These are phyloP conservation scores for Parazoanthus darwini DNA, from an alignment of 92 coral and sea anemone species.

Conservation along the genomic window DNA sequence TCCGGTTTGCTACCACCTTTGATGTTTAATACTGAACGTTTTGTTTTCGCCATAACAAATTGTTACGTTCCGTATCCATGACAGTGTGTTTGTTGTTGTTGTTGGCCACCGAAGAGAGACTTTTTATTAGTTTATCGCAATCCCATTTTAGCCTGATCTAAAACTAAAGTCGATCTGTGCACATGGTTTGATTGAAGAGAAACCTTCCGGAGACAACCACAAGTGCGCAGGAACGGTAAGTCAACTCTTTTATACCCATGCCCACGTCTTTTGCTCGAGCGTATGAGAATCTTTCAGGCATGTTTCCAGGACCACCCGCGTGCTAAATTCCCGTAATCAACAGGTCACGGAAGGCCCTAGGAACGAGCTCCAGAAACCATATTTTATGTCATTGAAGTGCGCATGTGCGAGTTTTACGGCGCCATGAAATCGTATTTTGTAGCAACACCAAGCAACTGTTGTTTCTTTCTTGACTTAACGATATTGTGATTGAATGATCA, in stretches of 20 bases:
- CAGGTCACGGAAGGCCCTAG: not conserved
- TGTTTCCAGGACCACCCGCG: not conserved
- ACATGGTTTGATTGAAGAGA: slow-evolving; percentile 67
- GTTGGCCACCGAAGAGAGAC: no score
- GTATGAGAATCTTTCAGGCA: no score
- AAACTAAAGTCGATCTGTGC: slow-evolving; percentile 64
- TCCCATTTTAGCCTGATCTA: slow-evolving; percentile 47
- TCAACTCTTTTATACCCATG: not conserved
- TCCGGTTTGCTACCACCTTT: not conserved
- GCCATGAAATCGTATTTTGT: not conserved
- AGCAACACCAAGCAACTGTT: not conserved
- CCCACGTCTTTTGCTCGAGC: no score
- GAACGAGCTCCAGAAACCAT: not conserved
- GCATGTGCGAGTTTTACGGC: not conserved
- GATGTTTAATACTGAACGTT: not conserved
- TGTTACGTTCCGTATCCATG: not conserved
- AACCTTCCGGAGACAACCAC: slow-evolving; percentile 66
- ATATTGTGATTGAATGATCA: no score
- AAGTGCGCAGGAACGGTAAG: slow-evolving; percentile 90
- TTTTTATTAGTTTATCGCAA: not conserved
- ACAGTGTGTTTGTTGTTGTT: not conserved
- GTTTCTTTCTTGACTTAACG: no score
- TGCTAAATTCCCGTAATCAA: no score
- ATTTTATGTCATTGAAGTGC: not conserved
- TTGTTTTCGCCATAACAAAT: not conserved